Evolutionary conservation across 2,797 vertebrate species (phyloP).

Genomic region (Scolopax rusticola): DNA sequence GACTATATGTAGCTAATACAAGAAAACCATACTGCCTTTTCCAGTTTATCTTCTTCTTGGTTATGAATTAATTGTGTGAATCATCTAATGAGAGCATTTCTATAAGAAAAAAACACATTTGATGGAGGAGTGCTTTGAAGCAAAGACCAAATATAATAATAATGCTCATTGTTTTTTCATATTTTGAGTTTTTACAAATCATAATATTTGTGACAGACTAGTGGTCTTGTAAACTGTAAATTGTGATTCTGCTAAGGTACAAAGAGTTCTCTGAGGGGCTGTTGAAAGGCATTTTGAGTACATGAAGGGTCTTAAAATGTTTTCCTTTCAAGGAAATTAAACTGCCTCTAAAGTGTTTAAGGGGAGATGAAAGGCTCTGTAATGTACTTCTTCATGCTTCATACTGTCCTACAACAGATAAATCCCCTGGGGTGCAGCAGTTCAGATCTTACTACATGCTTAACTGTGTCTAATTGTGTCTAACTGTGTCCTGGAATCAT

Average conservation of each 20-base stretch:
- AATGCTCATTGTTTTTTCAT: background rate
- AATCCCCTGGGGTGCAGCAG: background rate
- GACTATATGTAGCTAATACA: background rate
- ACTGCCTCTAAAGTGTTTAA: background rate
- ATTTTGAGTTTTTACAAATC: background rate
- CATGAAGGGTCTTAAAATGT: background rate
- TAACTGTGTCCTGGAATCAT: background rate
- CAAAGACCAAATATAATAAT: background rate
- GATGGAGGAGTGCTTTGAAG: background rate
- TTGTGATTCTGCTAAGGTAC: background rate
- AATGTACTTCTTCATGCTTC: background rate
- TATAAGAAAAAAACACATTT: background rate
- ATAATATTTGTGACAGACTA: background rate
- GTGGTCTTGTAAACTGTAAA: background rate
- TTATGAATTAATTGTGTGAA: background rate
- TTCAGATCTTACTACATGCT: constrained; percentile 5
- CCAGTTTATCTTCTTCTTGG: background rate
- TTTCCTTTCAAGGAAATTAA: constrained; percentile 1
- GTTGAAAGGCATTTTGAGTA: background rate
- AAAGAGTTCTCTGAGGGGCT: background rate
- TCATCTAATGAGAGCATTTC: background rate
- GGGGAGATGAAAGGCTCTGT: background rate
- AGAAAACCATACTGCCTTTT: constrained; percentile 6
- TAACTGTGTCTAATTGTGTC: constrained; percentile 29
- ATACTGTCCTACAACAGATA: constrained; percentile 3